phyloP scores from a whole-genome alignment of 1,140 invertebrate species.

The Drosophila bocqueti region DNA sequence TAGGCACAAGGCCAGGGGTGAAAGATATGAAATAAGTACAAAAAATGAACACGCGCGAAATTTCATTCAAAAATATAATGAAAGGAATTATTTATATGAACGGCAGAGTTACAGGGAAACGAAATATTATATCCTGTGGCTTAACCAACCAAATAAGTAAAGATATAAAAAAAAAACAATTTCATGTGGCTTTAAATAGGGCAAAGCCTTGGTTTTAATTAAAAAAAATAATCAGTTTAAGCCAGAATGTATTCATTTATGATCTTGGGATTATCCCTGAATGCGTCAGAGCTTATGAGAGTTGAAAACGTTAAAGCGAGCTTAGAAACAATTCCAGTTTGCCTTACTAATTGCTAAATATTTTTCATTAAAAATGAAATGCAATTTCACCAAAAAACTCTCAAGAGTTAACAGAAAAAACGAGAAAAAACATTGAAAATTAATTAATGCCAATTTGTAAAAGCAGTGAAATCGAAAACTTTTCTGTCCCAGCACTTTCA shows the following conservation, averaged over 20 bases:
- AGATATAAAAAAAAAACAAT: conserved; percentile 22
- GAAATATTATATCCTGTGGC: conserved; percentile 52
- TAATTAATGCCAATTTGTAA: conserved; percentile 82
- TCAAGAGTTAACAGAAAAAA: conserved; percentile 27
- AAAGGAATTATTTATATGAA: conserved; percentile 80
- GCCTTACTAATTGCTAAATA: conserved; percentile 51
- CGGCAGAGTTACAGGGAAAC: conserved; percentile 40
- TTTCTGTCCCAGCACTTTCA: conserved; percentile 67
- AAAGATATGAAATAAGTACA: conserved; percentile 62
- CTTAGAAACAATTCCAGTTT: conserved; percentile 2
- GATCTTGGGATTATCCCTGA: not conserved
- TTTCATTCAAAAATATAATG: conserved; percentile 65
- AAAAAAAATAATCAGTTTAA: conserved; percentile 52
- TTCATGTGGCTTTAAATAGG: conserved; percentile 11
- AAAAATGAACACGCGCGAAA: conserved; percentile 59
- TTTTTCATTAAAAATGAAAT: conserved; percentile 56
- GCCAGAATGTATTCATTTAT: conserved; percentile 7
- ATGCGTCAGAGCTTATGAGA: not conserved
- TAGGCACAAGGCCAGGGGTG: conserved; percentile 69
- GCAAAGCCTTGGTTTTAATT: conserved; percentile 53
- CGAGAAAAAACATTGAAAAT: conserved; percentile 66
- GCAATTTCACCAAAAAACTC: conserved; percentile 46
- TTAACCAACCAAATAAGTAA: conserved; percentile 35
- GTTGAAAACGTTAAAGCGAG: not conserved
- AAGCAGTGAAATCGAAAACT: conserved; percentile 79